Evolutionary conservation across 1,140 invertebrate species (phyloP), one percentile per base, ranked within the genome.

Genomic region (Ostrea denselamellosa): DNA sequence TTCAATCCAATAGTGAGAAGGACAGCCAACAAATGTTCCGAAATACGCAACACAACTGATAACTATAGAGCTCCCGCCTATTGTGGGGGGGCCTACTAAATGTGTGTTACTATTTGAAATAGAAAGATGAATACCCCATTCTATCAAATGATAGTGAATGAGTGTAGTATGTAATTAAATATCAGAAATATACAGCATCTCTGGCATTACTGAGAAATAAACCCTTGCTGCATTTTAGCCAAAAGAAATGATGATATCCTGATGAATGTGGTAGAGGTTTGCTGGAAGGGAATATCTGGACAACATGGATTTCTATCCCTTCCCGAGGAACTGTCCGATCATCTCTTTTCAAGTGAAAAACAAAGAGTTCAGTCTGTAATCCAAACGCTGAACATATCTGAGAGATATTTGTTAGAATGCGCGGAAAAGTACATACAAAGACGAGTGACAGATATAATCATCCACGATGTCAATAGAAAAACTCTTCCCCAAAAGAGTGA

Each of bases 401-500:
- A 77, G 2, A 10, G 28, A 34, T 77, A 14, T 44, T 34, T 77
- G 22, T 28, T 77, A 14, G 68, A 77, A 77, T 77, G 22, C 2
- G 17, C 68, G 12, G 68, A 77, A 77, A 77, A 22, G 28, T 14
- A 77, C 28, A 10, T 77, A 34, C 25, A 77, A 77, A 25, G 68
- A 17, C 68, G 25, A 22, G 68, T 77, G 12, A 25, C 25, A 58
- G 86, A 81, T 10, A 17, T 44, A 58, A 10, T 82, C 5, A 44
- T 28, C 12, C 65, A 65, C 22, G 34, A 82, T 5, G 19, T 34
- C 3, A 56, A 58, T n/a, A 52, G 25, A 19, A 10, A 58, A 28
- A 34, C 52, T 17, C 19, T 82, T 17, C 68, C 68, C 14, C 34
- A 77, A 86, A 82, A 71, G 77, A 58, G 17, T 86, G 22, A 53